Percentiles rank a stretch among this genome's conserved stretches.
phyloP scores from a whole-genome alignment of 2,888 invertebrate genomes.

The Rhingia campestris region DNA sequence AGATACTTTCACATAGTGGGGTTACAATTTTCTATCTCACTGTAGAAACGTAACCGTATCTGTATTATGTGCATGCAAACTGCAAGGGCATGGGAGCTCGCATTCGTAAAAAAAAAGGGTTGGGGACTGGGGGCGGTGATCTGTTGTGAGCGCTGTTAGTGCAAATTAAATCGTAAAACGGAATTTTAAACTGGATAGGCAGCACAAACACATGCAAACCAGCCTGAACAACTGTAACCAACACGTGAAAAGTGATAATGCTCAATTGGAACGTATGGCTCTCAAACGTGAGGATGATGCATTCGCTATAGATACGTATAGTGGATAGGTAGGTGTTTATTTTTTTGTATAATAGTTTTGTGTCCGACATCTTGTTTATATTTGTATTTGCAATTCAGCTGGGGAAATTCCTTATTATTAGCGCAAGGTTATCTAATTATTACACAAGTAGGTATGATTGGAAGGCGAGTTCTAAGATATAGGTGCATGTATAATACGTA shows the following conservation, averaged over 20 bases:
- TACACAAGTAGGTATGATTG: background rate
- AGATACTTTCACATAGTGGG: conserved; percentile 9
- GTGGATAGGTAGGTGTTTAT: conserved; percentile 5
- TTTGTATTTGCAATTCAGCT: conserved; percentile 16
- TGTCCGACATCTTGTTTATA: background rate
- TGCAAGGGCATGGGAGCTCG: conserved; percentile 1
- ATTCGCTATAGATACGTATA: background rate
- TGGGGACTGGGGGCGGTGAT: background rate
- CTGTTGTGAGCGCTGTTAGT: background rate
- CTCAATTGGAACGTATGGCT: conserved; percentile 44
- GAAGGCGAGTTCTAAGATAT: background rate
- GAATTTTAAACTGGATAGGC: conserved; percentile 27
- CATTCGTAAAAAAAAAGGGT: too few species aligned
- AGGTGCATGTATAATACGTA: background rate
- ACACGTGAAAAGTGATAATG: conserved; percentile 60
- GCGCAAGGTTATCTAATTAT: conserved; percentile 32
- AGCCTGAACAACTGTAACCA: conserved; percentile 21
- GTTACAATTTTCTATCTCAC: background rate
- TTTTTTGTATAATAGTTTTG: background rate
- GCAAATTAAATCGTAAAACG: conserved; percentile 10
- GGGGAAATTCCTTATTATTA: conserved; percentile 24
- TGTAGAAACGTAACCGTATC: background rate
- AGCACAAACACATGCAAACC: background rate
- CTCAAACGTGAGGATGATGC: conserved; percentile 61
- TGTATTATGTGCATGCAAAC: background rate